Evolutionary conservation across 2,797 vertebrate species (phyloP), one percentile per base, ranked within the genome.

Genomic region (Vireo griseus): DNA sequence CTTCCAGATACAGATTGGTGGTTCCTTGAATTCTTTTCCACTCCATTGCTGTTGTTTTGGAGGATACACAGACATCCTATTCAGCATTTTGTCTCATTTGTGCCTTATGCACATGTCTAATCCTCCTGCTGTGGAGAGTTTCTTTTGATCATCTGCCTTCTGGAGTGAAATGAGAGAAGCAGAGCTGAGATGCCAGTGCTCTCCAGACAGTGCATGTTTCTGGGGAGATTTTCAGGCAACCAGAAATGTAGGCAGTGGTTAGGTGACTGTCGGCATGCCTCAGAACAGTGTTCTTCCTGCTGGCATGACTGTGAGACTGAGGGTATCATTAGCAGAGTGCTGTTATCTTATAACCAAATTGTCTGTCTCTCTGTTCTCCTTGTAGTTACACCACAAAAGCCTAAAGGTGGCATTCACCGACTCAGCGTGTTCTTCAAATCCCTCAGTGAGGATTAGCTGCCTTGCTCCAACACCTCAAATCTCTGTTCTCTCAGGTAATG

Each of bases 401-500:
- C 45, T 88, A 22, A 93, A 95, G 42, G 92, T 91, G 92, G 80
- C 62, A 35, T 83, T 94, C 48, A 68, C 67, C 0, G 71, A 95
- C 50, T 74, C 89, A 10, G 29, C 54, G 0, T 92, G 42, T 91
- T 92, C 95, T 72, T 75, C 91, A 62, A 88, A 79, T 93, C 55
- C 85, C 40, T 88, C 93, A 2, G 45, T 6, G 10, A 95, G 89
- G 87, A 94, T 91, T 72, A 97, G 93, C 77, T 93, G 95, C 90
- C 95, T 96, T 54, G 71, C 94, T 93, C 94, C 59, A 0, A 96
- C 86, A n/a, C 95, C 94, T 85, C 94, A 94, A 47, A 94, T 96
- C 54, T 97, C 91, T 11, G 15, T 95, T 85, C 91, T 96, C 24
- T 87, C 95, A 96, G 96, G 95, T 97, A 96, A 96, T 21, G 82